Evolutionary conservation across 2,888 invertebrate species (phyloP).

Genomic region (Notodonta ziczac): DNA sequence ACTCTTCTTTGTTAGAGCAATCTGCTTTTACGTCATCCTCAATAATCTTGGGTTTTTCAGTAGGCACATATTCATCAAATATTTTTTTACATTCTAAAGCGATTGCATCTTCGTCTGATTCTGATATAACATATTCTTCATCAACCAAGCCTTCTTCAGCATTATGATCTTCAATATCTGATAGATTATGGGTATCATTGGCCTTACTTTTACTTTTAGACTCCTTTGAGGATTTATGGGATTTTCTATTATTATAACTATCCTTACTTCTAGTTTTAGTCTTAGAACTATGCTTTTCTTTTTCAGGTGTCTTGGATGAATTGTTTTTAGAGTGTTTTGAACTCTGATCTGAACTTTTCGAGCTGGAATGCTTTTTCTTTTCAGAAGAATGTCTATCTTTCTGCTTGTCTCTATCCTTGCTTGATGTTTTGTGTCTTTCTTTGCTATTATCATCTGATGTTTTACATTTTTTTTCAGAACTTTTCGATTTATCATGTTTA

Average conservation of each 20-base stretch:
- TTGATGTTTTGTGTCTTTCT: constrained; percentile 61
- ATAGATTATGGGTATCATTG: constrained; percentile 43
- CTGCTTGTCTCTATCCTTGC: constrained; percentile 58
- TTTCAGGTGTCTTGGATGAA: constrained; percentile 46
- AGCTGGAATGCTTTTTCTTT: constrained; percentile 51
- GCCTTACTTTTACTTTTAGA: constrained; percentile 52
- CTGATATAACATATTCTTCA: constrained; percentile 70
- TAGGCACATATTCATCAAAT: constrained; percentile 91
- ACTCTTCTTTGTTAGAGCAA: constrained; percentile 66
- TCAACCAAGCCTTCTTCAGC: constrained; percentile 44
- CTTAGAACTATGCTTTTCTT: constrained; percentile 50
- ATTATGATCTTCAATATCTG: constrained; percentile 53
- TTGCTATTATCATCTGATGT: constrained; percentile 27
- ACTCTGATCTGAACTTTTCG: constrained; percentile 47
- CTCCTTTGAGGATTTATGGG: constrained; percentile 56
- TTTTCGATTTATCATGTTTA: constrained; percentile 49
- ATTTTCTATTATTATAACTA: constrained; percentile 48
- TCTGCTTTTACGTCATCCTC: constrained; percentile 50
- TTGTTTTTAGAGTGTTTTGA: constrained; percentile 48
- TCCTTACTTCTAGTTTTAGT: constrained; percentile 46
- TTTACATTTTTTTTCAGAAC: constrained; percentile 56
- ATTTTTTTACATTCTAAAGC: constrained; percentile 94
- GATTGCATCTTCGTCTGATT: constrained; percentile 88
- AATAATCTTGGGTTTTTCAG: constrained; percentile 54
- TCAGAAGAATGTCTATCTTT: constrained; percentile 54